A percentile compares a stretch with the other conserved stretches of the same genome.
phyloP scores from a whole-genome alignment of 2,113 vertebrate genomes.

The Hyaena hyaena region DNA sequence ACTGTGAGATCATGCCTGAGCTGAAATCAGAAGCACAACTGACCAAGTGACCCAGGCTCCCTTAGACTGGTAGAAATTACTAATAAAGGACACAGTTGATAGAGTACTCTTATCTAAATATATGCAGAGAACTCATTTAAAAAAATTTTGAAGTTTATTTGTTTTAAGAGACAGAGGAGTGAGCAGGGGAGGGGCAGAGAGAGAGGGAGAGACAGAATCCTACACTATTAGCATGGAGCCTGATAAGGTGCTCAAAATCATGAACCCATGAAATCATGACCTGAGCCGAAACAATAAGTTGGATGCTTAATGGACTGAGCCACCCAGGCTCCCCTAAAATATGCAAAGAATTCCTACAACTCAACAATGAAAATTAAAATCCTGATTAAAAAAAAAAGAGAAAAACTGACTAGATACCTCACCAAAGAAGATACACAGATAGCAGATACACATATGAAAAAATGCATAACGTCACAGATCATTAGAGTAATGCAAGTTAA shows the following conservation, averaged over 20 bases:
- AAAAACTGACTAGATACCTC: neutral
- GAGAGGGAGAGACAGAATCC: no score
- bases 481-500: neutral
- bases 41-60: no score
- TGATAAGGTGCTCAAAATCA: no score
- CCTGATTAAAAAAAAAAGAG: neutral
- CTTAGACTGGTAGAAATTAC: neutral
- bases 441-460: neutral
- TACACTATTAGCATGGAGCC: no score
- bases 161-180: no score
- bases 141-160: no score
- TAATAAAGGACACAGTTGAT: neutral
- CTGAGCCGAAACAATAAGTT: no score
- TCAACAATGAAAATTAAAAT: neutral
- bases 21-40: no score
- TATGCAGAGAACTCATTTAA: neutral
- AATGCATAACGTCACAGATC: neutral
- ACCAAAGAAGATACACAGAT: neutral
- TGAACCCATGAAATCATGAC: no score
- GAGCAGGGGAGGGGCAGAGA: no score
- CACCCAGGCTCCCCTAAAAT: neutral
- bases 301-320: no score
- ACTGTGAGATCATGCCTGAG: no score
- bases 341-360: neutral
- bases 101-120: neutral